Percentiles rank a stretch among this genome's conserved stretches.
Conservation (phyloP, 35 echinoderm and acorn worm species). For the Amphiura filiformis region DNA sequence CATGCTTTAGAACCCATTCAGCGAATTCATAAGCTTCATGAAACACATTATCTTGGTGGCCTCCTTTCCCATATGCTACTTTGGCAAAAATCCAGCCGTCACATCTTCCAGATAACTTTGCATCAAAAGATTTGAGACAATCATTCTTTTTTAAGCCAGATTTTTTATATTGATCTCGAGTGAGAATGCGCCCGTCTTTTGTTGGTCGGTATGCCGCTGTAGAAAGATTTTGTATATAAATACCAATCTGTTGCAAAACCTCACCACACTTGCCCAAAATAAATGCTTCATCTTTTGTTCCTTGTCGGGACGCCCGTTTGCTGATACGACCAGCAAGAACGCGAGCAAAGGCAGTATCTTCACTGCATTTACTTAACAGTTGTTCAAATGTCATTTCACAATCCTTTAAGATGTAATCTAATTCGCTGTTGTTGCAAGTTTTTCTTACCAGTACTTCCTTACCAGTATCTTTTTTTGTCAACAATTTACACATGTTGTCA, state of each 20-base stretch:
- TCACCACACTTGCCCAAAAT: not conserved
- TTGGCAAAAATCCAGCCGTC: not conserved
- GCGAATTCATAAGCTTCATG: not conserved
- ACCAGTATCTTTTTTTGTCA: not conserved
- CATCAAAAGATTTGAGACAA: not conserved
- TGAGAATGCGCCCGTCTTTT: not conserved
- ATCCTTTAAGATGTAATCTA: not conserved
- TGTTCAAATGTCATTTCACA: not conserved
- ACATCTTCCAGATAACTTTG: not conserved
- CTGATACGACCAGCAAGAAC: not conserved
- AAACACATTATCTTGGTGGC: not conserved
- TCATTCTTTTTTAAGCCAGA: not conserved
- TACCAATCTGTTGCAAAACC: not conserved
- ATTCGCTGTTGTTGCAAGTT: not conserved
- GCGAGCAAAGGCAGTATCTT: not conserved
- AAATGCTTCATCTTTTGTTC: not conserved
- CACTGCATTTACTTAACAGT: not conserved
- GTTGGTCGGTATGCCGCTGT: not conserved
- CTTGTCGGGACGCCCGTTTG: not conserved
- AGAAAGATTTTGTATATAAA: not conserved
- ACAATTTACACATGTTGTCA: not conserved
- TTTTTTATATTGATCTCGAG: not conserved
- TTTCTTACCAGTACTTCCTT: no score
- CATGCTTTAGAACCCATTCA: not conserved
- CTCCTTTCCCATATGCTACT: not conserved